Evolutionary conservation across 2,113 vertebrate species (phyloP).

Genomic region (Pedionomus torquatus): DNA sequence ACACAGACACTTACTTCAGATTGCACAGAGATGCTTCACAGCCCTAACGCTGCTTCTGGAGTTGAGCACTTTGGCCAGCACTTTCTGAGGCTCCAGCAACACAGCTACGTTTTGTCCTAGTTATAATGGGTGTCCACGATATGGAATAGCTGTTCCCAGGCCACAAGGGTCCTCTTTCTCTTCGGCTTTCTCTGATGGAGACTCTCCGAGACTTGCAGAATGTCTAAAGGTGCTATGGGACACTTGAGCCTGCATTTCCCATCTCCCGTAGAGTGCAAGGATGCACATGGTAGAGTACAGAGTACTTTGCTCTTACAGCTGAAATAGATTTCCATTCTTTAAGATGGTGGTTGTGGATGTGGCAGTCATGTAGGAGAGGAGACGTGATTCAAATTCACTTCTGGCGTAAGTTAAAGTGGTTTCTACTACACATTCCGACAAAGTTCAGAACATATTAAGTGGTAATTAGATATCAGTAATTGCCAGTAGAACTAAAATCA

Average conservation of each 20-base stretch:
- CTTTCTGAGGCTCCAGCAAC: background rate
- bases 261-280: background rate
- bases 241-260: background rate
- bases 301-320: background rate
- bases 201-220: background rate
- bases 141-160: background rate
- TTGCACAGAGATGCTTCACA: background rate
- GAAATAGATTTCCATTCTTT: background rate
- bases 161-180: background rate
- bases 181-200: background rate
- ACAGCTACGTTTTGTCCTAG: background rate
- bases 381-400: background rate
- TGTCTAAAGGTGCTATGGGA: background rate
- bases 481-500: background rate
- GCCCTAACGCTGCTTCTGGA: background rate
- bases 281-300: background rate
- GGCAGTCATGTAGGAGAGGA: background rate
- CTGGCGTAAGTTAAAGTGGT: slow-evolving; percentile 1
- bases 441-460: slow-evolving; percentile 26
- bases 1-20: background rate
- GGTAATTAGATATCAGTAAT: slow-evolving; percentile 37
- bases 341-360: background rate
- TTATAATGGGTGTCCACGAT: background rate
- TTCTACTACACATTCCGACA: slow-evolving; percentile 28
- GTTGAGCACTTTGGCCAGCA: background rate